Base-by-base conservation (phyloP, 53 echinoderm and acorn worm genomes). In the Astropecten irregularis region DNA sequence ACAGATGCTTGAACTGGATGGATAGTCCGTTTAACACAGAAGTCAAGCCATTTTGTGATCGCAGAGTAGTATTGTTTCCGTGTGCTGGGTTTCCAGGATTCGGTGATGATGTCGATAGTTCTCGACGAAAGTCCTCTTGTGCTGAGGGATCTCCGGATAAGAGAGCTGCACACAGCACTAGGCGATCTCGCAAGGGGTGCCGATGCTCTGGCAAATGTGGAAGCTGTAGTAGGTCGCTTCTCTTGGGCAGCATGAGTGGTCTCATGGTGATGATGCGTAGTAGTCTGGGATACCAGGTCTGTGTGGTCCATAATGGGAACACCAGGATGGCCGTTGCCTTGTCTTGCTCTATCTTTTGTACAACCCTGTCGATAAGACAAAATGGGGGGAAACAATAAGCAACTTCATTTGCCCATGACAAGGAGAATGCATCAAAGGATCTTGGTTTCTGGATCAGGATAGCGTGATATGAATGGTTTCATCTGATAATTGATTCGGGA, bases 21-120 rank as follows among this genome's bases (percentile, higher is more conserved):
- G 30, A 69, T 33, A 30, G 44, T 15, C 19, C 16, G 69, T 69
- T 44, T 69, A 69, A 69, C 29, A 47, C 30, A 47, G 32, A 69
- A 63, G 18, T 33, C 16, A 63, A n/a, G 36, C 35, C 63, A 63
- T 35, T 63, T 63, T n/a, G 33, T 63, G 49, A 18, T 28, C 15
- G 28, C 28, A 26, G 32, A 11, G 14, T 26, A 69, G 18, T 48
- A 69, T 28, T 69, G 69, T 69, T 27, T 30, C 14, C 48, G 49
- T 15, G 49, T 48, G 4, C 69, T 34, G 2, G 49, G 33, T 33
- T 69, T 69, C 49, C 70, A 69, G 2, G 70, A 14, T 15, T 49
- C 28, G 30, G 20, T 29, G 30, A 69, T 49, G 31, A 69, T 69
- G 31, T 34, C 19, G 34, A 34, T 69, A 48, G 49, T 34, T 4